Evolutionary conservation across 2,888 invertebrate species (phyloP).

Genomic region (Gari tellinella): DNA sequence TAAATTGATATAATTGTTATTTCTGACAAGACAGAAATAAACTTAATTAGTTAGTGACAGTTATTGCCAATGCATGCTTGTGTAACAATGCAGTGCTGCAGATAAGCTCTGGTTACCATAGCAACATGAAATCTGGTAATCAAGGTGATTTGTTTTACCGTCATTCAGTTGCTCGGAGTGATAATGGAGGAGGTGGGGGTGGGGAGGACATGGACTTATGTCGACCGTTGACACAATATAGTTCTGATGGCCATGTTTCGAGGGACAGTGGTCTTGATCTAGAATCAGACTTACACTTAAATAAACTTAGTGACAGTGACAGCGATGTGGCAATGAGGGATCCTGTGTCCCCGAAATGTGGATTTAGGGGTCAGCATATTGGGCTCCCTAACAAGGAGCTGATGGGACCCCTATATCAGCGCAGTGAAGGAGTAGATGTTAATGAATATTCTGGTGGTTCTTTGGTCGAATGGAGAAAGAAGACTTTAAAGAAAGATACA

Average conservation of each 20-base stretch:
- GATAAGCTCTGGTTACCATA: no score
- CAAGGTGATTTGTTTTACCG: no score
- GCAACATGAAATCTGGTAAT: no score
- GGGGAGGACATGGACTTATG: no score
- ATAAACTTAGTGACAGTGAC: slow-evolving; percentile 24
- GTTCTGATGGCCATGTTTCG: slow-evolving; percentile 34
- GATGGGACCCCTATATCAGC: background rate
- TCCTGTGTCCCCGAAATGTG: background rate
- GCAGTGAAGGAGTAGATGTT: slow-evolving; percentile 5
- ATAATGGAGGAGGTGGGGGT: no score
- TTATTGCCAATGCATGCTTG: no score
- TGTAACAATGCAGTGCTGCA: no score
- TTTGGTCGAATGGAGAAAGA: slow-evolving; percentile 43
- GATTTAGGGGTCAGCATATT: slow-evolving; percentile 8
- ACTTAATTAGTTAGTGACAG: no score
- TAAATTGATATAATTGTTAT: no score
- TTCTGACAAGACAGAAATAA: no score
- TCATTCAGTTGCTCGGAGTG: no score
- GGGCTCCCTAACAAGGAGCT: slow-evolving; percentile 1
- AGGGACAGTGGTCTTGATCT: slow-evolving; percentile 51
- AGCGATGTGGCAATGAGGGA: slow-evolving; percentile 36
- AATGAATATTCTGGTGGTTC: slow-evolving; percentile 43
- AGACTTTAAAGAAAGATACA: slow-evolving; percentile 9
- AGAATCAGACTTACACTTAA: slow-evolving; percentile 33
- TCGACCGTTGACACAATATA: no score